Evolutionary conservation across 2,113 vertebrate species (phyloP).

Genomic region (Limnothrissa miodon): DNA sequence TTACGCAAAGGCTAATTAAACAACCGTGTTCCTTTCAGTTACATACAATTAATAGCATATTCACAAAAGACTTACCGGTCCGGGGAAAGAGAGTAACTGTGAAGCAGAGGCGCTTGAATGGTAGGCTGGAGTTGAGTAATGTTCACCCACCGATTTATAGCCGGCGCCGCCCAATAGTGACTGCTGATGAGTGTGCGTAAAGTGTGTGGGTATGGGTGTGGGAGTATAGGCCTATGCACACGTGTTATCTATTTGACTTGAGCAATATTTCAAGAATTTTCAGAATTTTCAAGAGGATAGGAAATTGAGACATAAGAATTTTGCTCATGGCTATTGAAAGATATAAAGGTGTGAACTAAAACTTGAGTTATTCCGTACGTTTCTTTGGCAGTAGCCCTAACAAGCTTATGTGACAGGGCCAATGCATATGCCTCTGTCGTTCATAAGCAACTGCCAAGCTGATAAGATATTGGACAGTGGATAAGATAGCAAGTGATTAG

Average conservation of each 20-base stretch:
- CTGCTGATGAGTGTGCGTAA: not conserved
- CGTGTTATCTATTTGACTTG: not conserved
- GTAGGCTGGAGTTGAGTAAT: conserved; percentile 34
- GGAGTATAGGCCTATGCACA: not conserved
- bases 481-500: too few relatives aligned
- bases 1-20: not conserved
- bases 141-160: conserved; percentile 52
- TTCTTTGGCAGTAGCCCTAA: not conserved
- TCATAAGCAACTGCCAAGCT: not conserved
- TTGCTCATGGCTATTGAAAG: not conserved
- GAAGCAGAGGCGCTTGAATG: conserved; percentile 27
- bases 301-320: not conserved
- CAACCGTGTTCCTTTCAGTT: not conserved
- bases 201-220: not conserved
- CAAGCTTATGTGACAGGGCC: not conserved
- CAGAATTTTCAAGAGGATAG: not conserved
- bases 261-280: not conserved
- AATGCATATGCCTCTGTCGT: not conserved
- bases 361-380: not conserved
- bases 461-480: conserved; percentile 1
- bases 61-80: conserved; percentile 53
- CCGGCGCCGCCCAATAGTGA: conserved; percentile 56
- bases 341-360: not conserved
- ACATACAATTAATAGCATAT: not conserved
- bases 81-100: not conserved